phyloP scores from a whole-genome alignment of 2,113 vertebrate species.

The Entelurus aequoreus region DNA sequence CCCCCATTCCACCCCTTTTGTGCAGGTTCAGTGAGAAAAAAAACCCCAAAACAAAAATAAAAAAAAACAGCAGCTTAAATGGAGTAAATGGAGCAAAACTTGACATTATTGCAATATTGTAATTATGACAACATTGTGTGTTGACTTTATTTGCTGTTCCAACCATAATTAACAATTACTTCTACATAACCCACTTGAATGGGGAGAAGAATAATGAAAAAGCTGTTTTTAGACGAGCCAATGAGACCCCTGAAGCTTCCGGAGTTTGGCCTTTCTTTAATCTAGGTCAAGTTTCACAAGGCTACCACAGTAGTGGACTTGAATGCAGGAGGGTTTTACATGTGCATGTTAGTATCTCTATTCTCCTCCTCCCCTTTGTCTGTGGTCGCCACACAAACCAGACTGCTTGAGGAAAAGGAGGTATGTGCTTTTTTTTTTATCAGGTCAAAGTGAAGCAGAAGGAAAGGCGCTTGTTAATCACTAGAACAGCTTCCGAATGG shows the following conservation, averaged over 20 bases:
- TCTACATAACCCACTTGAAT: constrained; percentile 23
- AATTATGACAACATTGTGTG: constrained; percentile 4
- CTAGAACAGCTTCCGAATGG: constrained; percentile 31
- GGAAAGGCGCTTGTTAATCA: constrained; percentile 47
- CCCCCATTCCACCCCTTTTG: constrained; percentile 3
- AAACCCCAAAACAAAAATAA: too few relatives aligned
- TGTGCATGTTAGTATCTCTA: constrained; percentile 45
- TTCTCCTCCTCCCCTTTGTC: constrained; percentile 38
- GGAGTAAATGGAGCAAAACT: neutral
- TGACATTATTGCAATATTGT: neutral
- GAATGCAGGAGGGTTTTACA: constrained; percentile 44
- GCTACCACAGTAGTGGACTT: constrained; percentile 28
- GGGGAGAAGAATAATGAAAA: constrained; percentile 36
- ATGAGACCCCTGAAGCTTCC: constrained; percentile 40
- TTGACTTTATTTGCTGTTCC: constrained; percentile 12
- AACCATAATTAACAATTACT: constrained; percentile 16
- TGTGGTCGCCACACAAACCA: constrained; percentile 15
- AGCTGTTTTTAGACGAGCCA: constrained; percentile 31
- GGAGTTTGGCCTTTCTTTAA: constrained; percentile 51
- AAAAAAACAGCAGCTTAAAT: neutral
- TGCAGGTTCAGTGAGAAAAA: neutral
- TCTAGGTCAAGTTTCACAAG: constrained; percentile 64
- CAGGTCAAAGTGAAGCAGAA: constrained; percentile 45
- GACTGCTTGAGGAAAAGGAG: constrained; percentile 56
- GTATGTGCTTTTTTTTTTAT: constrained; percentile 50